phyloP scores from a whole-genome alignment of 1,140 invertebrate genomes.

The fruit fly (Drosophila melanogaster) region DNA sequence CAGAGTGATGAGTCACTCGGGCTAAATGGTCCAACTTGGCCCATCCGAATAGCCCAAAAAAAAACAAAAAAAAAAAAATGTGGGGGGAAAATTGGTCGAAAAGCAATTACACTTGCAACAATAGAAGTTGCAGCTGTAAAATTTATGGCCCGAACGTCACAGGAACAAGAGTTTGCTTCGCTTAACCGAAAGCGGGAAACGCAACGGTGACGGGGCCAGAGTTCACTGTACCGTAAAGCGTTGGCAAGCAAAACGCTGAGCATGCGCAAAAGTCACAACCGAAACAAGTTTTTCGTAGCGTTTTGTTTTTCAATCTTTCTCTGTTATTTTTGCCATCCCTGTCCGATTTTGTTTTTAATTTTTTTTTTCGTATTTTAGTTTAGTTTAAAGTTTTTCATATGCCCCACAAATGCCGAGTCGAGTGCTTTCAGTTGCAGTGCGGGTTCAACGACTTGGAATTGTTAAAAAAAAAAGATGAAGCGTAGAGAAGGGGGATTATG shows the following conservation, averaged over 20 bases:
- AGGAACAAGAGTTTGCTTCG: slow-evolving; percentile 67
- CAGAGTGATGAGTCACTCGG: slow-evolving; percentile 59
- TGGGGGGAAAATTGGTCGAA: slow-evolving; percentile 39
- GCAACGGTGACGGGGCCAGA: slow-evolving; percentile 23
- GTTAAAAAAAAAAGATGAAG: neutral
- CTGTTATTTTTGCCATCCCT: slow-evolving; percentile 32
- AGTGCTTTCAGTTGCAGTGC: slow-evolving; percentile 17
- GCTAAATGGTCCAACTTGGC: slow-evolving; percentile 45
- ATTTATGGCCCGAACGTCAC: slow-evolving; percentile 76
- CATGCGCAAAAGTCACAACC: slow-evolving; percentile 75
- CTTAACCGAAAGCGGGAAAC: neutral
- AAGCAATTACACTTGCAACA: slow-evolving; percentile 78
- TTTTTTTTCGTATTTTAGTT: slow-evolving; percentile 28
- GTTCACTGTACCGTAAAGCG: slow-evolving; percentile 81
- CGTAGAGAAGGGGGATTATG: slow-evolving; percentile 3
- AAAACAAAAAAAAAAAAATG: slow-evolving; percentile 34
- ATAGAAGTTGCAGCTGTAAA: slow-evolving; percentile 73
- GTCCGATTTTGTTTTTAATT: slow-evolving; percentile 18
- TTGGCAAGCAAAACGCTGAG: slow-evolving; percentile 68
- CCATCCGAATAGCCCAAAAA: slow-evolving; percentile 25
- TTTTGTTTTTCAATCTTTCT: slow-evolving; percentile 51
- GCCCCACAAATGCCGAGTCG: slow-evolving; percentile 54
- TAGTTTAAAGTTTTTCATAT: slow-evolving; percentile 21
- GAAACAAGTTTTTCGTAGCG: slow-evolving; percentile 72
- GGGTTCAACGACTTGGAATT: slow-evolving; percentile 56